Evolutionary conservation across 2,888 invertebrate genomes (phyloP).

Genomic region (Nomada goodeniana): DNA sequence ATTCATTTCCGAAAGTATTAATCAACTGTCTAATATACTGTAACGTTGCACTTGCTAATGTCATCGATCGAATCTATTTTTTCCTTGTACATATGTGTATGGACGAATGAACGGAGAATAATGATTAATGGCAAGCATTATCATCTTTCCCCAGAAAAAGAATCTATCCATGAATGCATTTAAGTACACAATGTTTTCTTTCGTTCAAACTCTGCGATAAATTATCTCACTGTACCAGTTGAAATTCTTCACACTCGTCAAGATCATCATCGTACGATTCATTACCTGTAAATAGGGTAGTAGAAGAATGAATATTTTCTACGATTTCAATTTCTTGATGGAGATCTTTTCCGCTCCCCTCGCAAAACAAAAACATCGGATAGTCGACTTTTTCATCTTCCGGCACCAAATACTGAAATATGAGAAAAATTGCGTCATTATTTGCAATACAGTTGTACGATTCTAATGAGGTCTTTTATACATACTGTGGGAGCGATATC

Average conservation of each 20-base stretch:
- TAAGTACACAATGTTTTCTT: constrained; percentile 70
- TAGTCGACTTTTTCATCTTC: constrained; percentile 87
- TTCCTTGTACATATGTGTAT: constrained; percentile 46
- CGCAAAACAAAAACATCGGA: constrained; percentile 93
- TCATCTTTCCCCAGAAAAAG: constrained; percentile 20
- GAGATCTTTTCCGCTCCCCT: constrained; percentile 88
- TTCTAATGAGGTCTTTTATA: constrained; percentile 23
- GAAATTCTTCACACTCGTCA: constrained; percentile 81
- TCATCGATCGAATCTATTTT: constrained; percentile 25
- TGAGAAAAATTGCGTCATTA: constrained; percentile 8
- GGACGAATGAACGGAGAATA: constrained; percentile 58
- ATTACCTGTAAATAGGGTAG: constrained; percentile 53
- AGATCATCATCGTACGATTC: constrained; percentile 77
- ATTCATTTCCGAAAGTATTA: constrained; percentile 16
- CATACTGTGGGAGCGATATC: constrained; percentile 88
- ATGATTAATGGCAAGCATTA: constrained; percentile 31
- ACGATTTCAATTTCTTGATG: constrained; percentile 74
- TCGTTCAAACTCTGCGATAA: constrained; percentile 27
- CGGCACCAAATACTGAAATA: constrained; percentile 85
- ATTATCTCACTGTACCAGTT: constrained; percentile 72
- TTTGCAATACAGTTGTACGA: neutral
- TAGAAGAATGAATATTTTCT: constrained; percentile 72
- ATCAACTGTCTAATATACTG: constrained; percentile 40
- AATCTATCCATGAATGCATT: constrained; percentile 48
- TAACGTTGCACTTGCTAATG: constrained; percentile 27